Conservation (phyloP, 2,113 vertebrate genomes). For the Tapirus terrestris region DNA sequence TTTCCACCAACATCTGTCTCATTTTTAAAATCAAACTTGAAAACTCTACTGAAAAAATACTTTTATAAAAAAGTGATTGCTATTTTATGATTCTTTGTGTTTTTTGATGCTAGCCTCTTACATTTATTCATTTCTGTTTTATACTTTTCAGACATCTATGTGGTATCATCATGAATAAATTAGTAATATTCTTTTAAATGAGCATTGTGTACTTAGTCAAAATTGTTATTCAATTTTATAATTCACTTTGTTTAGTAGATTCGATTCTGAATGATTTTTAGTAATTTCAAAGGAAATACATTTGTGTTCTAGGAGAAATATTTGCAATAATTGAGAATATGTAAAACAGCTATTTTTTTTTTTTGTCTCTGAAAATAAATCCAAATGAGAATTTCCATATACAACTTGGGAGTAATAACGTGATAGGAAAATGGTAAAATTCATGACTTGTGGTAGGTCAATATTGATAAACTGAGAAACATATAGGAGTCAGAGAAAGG, state of each 20-base stretch:
- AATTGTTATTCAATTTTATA: neutral
- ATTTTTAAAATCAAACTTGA: neutral
- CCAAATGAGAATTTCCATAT: neutral
- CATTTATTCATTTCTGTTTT: neutral
- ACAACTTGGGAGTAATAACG: neutral
- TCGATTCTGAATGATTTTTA: neutral
- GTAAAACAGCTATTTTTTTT: neutral
- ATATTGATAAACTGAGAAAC: neutral
- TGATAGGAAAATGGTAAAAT: neutral
- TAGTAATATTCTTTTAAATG: neutral
- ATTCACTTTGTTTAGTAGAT: neutral
- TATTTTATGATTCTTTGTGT: neutral
- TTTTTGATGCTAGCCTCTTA: neutral
- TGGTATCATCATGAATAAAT: neutral
- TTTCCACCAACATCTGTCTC: neutral
- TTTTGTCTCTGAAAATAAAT: neutral
- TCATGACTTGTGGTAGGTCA: neutral
- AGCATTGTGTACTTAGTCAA: neutral
- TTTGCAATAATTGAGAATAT: neutral
- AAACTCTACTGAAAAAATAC: neutral
- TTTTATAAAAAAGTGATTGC: neutral
- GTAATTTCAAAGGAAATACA: neutral
- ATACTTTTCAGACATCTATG: neutral
- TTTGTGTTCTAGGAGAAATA: neutral
- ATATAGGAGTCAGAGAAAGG: neutral